These are phyloP conservation scores for Promerops cafer DNA, from an alignment of 2,113 vertebrate genomes.

Conservation along the genomic window DNA sequence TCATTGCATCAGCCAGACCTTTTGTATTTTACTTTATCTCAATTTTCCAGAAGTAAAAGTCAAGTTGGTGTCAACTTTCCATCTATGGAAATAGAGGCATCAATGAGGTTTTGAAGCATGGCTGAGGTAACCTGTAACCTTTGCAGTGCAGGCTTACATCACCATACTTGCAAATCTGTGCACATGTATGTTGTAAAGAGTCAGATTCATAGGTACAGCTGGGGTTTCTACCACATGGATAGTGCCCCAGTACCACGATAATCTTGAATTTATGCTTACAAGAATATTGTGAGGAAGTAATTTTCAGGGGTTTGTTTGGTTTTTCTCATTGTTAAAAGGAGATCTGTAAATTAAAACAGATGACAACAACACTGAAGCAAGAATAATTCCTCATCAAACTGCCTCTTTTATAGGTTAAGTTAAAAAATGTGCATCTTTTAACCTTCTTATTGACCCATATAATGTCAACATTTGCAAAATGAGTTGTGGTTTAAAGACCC, in stretches of 20 bases:
- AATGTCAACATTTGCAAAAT: background rate
- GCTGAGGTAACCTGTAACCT: background rate
- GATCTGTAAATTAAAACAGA: background rate
- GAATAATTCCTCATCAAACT: background rate
- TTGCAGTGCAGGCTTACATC: background rate
- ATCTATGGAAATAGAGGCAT: background rate
- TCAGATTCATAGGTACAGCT: background rate
- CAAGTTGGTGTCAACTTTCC: background rate
- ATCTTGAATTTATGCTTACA: background rate
- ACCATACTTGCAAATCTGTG: background rate
- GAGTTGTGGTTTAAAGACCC: background rate
- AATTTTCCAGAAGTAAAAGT: background rate
- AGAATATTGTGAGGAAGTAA: background rate
- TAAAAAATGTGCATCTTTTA: background rate
- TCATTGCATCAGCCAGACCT: background rate
- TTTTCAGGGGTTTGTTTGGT: fast-evolving
- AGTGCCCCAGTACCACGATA: background rate
- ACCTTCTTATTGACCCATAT: background rate
- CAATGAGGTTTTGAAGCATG: background rate
- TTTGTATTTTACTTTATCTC: background rate
- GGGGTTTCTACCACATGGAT: background rate
- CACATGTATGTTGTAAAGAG: background rate
- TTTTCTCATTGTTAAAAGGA: background rate
- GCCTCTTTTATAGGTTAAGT: background rate
- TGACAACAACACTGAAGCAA: background rate